Conservation (phyloP, 2,113 vertebrate genomes). For the Diphyllodes magnificus region DNA sequence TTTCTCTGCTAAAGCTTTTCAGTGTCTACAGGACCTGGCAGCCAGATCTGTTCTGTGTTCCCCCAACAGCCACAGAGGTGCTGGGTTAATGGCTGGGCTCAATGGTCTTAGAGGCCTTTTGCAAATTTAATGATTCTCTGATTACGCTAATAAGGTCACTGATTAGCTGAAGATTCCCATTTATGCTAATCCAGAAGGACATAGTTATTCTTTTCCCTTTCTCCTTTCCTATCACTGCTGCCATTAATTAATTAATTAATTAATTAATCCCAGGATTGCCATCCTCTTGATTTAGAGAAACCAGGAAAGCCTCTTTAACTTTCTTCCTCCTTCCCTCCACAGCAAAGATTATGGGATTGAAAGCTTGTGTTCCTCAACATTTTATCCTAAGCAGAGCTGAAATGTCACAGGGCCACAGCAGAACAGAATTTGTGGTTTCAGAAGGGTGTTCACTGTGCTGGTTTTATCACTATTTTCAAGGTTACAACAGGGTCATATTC, state of each 20-base stretch:
- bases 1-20: no score
- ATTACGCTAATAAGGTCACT: neutral
- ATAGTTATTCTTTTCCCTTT: neutral
- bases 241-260: neutral
- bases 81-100: neutral
- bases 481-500: neutral
- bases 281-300: neutral
- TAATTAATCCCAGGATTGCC: neutral
- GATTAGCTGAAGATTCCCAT: neutral
- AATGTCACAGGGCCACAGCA: neutral
- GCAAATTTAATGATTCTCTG: neutral
- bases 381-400: neutral
- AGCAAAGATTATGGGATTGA: neutral
- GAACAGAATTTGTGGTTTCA: neutral
- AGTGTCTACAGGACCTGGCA: neutral
- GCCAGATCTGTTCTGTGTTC: neutral
- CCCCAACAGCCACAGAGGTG: neutral
- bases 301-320: neutral
- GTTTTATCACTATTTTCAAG: neutral
- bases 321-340: neutral
- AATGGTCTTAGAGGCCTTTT: fast-evolving
- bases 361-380: neutral
- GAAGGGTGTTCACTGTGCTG: fast-evolving
- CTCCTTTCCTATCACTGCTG: neutral
- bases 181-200: neutral